Percentiles rank a stretch among this genome's conserved stretches.
phyloP scores from a whole-genome alignment of 2,797 vertebrate species.

The Austrolebias charrua region DNA sequence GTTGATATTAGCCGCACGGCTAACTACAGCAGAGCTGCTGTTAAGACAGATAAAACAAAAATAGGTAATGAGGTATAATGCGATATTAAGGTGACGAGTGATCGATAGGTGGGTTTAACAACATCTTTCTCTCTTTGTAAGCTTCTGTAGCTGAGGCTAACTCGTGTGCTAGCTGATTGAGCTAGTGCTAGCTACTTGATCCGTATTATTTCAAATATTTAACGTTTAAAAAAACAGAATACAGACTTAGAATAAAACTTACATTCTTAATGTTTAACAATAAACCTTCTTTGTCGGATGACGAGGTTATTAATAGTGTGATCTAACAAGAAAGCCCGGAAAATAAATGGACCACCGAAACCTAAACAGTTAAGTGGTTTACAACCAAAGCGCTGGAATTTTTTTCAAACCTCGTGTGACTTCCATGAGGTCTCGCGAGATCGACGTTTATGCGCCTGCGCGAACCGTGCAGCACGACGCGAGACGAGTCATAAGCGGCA shows the following conservation, averaged over 20 bases:
- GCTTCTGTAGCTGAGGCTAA: slow-evolving; percentile 46
- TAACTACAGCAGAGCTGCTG: neutral
- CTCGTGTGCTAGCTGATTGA: slow-evolving; percentile 53
- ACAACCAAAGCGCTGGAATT: slow-evolving; percentile 8
- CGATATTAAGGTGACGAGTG: neutral
- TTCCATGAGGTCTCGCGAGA: slow-evolving; percentile 49
- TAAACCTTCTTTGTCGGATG: slow-evolving; percentile 28
- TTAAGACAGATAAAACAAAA: neutral
- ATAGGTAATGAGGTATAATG: neutral
- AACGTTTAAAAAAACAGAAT: neutral
- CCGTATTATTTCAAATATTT: slow-evolving; percentile 4
- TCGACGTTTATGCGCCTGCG: slow-evolving; percentile 6
- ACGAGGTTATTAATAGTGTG: neutral
- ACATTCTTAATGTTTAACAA: slow-evolving; percentile 58
- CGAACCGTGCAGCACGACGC: slow-evolving; percentile 2
- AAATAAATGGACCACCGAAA: slow-evolving; percentile 34
- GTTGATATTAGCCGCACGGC: slow-evolving; percentile 55
- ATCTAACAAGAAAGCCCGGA: slow-evolving; percentile 16
- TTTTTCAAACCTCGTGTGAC: slow-evolving; percentile 62
- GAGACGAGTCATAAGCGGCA: slow-evolving; percentile 8
- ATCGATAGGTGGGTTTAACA: neutral
- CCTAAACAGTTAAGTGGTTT: slow-evolving; percentile 53
- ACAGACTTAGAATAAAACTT: slow-evolving; percentile 50
- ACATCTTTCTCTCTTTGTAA: neutral
- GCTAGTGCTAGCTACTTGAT: slow-evolving; percentile 42